A percentile compares a stretch with the other conserved stretches of the same genome.
Evolutionary conservation across 2,888 invertebrate genomes (phyloP).

Genomic region (Stenodema calcarata): DNA sequence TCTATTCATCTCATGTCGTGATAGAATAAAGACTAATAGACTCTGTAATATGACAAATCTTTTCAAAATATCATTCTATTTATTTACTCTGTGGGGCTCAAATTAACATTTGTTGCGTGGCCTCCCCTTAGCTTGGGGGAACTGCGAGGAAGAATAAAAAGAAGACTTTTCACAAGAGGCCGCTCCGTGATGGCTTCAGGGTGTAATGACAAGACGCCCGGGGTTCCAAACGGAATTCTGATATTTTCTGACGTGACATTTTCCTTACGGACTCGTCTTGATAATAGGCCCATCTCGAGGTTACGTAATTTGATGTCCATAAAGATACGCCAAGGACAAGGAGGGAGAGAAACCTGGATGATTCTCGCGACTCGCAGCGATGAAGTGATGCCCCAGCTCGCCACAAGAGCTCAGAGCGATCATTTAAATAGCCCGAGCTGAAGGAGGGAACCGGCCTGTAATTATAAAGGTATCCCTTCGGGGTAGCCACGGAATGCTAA

Average conservation of each 20-base stretch:
- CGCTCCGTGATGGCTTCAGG: conserved; percentile 39
- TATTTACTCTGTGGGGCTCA: neutral
- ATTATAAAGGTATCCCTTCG: conserved; percentile 50
- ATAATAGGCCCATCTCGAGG: conserved; percentile 27
- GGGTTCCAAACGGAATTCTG: conserved; percentile 21
- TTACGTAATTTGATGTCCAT: conserved; percentile 45
- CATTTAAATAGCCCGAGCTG: conserved; percentile 45
- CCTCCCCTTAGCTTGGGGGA: neutral
- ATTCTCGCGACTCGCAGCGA: neutral
- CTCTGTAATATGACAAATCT: neutral
- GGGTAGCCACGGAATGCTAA: conserved; percentile 50
- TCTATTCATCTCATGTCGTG: too few species aligned
- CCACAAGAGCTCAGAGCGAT: conserved; percentile 36
- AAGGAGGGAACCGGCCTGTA: conserved; percentile 33
- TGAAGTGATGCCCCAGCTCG: conserved; percentile 16
- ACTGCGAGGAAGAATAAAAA: neutral
- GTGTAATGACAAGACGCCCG: conserved; percentile 28
- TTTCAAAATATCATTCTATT: neutral
- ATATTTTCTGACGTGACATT: conserved; percentile 48
- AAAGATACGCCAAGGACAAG: conserved; percentile 18
- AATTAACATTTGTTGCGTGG: neutral
- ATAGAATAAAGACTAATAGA: neutral
- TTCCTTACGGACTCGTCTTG: conserved; percentile 1
- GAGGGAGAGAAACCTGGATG: neutral
- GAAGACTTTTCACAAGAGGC: neutral